Evolutionary conservation across 2,797 vertebrate species (phyloP).

Genomic region (Platalea minor): DNA sequence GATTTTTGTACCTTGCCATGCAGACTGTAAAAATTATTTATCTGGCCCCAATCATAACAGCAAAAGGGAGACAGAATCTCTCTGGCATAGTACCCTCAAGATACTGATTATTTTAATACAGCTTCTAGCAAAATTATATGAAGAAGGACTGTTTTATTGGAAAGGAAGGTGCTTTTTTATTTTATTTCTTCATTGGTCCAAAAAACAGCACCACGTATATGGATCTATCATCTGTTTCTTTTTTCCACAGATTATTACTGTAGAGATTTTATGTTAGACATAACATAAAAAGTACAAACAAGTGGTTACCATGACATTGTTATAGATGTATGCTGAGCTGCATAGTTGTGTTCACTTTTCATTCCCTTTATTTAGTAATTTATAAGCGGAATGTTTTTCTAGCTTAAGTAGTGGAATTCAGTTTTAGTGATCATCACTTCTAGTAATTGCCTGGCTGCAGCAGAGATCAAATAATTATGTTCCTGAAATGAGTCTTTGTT

Average conservation of each 20-base stretch:
- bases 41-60: not conserved
- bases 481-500: not conserved
- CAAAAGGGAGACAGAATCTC: not conserved
- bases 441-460: conserved; percentile 4
- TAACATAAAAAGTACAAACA: conserved; percentile 3
- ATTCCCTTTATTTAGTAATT: conserved; percentile 9
- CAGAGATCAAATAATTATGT: conserved; percentile 12
- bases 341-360: not conserved
- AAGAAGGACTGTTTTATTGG: not conserved
- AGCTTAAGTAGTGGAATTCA: not conserved
- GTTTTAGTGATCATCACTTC: not conserved
- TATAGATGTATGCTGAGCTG: not conserved
- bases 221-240: not conserved
- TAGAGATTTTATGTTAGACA: not conserved
- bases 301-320: not conserved
- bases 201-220: not conserved
- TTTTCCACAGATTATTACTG: not conserved
- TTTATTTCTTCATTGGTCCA: not conserved
- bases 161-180: not conserved
- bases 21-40: not conserved
- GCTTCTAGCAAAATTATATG: not conserved
- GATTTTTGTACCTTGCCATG: not conserved
- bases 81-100: not conserved
- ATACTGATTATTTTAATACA: not conserved
- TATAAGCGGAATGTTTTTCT: not conserved